Evolutionary conservation across 2,888 invertebrate genomes (phyloP).

Genomic region (Tiliacea aurago): DNA sequence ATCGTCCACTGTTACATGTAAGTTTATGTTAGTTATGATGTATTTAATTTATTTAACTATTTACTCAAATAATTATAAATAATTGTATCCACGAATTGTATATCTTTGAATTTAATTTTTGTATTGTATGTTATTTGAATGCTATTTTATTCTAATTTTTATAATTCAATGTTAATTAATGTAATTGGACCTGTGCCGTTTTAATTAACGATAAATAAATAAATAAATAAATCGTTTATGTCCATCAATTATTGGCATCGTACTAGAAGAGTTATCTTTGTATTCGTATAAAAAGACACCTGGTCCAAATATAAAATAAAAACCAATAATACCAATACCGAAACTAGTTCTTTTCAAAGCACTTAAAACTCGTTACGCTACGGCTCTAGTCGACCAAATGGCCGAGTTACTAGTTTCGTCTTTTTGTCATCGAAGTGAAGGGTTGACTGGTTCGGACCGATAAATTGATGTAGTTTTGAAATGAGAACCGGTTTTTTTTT

Average conservation of each 20-base stretch:
- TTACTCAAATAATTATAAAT: no score
- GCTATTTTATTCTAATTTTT: no score
- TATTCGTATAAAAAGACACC: slow-evolving; percentile 32
- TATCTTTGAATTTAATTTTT: no score
- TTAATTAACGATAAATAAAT: no score
- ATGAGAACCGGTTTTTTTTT: slow-evolving; percentile 52
- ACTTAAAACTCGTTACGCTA: slow-evolving; percentile 59
- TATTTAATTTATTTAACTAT: no score
- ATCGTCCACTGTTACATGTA: no score
- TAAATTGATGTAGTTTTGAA: slow-evolving; percentile 57
- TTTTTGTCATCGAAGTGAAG: slow-evolving; percentile 56
- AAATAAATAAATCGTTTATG: no score
- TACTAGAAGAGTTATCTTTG: background rate
- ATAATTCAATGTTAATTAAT: no score
- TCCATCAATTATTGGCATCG: background rate
- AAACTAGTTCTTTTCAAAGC: slow-evolving; percentile 54
- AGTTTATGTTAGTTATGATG: no score
- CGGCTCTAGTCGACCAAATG: slow-evolving; percentile 52
- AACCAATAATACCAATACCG: slow-evolving; percentile 52
- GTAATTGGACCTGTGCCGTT: no score
- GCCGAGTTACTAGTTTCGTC: slow-evolving; percentile 48
- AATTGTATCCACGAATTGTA: no score
- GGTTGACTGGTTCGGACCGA: slow-evolving; percentile 55
- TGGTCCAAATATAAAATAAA: slow-evolving; percentile 25
- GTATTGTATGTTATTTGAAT: no score